Evolutionary conservation across 2,113 vertebrate genomes (phyloP).

Genomic region (Catharus fuscescens): DNA sequence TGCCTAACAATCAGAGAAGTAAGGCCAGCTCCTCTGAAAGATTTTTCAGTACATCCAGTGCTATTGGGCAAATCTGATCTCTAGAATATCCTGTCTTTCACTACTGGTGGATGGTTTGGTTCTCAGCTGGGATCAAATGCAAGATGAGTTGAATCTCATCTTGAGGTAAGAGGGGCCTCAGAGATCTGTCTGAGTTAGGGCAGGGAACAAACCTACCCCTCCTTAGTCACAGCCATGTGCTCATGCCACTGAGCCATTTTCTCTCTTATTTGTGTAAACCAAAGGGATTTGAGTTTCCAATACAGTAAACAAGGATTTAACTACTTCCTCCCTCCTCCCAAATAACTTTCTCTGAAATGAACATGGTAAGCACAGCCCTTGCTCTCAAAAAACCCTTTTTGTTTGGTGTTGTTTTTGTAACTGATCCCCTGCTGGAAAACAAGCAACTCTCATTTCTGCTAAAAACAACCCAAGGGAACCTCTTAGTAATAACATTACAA

Average conservation of each 20-base stretch:
- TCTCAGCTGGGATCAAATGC: neutral
- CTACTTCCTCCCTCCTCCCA: slow-evolving; percentile 11
- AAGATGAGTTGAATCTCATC: neutral
- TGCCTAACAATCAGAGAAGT: neutral
- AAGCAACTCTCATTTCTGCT: slow-evolving; percentile 4
- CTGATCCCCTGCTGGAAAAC: neutral
- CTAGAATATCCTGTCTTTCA: neutral
- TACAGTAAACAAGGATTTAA: slow-evolving; percentile 31
- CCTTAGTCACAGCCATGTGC: neutral
- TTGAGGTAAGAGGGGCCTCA: neutral
- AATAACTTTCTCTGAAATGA: slow-evolving; percentile 36
- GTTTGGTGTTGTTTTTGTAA: slow-evolving; percentile 8
- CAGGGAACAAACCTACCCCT: neutral
- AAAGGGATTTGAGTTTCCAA: neutral
- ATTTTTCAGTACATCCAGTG: neutral
- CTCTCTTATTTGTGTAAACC: neutral
- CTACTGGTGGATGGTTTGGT: neutral
- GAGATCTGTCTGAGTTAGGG: neutral
- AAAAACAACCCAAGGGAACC: neutral
- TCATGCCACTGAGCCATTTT: neutral
- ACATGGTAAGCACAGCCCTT: neutral
- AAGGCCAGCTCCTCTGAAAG: neutral
- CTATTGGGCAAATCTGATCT: neutral
- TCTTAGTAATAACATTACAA: neutral
- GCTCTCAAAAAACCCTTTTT: neutral